Conservation (phyloP, 2,113 vertebrate species). For the Crocuta crocuta region DNA sequence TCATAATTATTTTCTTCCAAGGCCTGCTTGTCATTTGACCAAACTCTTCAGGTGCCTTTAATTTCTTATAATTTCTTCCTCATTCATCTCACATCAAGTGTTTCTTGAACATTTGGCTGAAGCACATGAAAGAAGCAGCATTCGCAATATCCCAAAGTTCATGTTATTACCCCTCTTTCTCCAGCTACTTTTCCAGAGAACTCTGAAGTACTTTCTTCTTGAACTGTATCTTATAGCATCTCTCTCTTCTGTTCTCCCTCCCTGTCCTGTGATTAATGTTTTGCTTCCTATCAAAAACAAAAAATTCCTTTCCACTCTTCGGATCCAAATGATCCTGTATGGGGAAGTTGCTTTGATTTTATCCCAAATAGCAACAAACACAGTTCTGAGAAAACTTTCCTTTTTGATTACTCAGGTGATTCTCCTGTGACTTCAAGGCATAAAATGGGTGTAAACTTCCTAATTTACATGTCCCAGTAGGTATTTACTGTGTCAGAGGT, state of each 20-base stretch:
- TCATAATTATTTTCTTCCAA: conserved; percentile 64
- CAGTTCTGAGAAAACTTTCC: neutral
- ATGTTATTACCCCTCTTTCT: neutral
- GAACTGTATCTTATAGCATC: neutral
- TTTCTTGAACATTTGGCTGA: neutral
- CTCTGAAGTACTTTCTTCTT: neutral
- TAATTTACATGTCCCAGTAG: neutral
- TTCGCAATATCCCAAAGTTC: neutral
- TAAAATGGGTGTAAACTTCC: neutral
- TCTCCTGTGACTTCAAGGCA: conserved; percentile 15
- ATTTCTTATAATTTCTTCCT: conserved; percentile 54
- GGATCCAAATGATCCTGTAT: neutral
- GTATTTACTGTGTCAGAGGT: neutral
- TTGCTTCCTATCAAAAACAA: neutral
- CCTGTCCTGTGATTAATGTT: neutral
- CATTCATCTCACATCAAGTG: neutral
- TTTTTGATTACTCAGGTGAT: neutral
- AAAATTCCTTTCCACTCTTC: neutral
- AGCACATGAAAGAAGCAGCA: neutral
- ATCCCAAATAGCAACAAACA: neutral
- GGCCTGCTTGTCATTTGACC: conserved; percentile 70
- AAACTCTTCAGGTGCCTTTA: conserved; percentile 53
- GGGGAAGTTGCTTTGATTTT: neutral
- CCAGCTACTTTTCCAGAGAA: neutral
- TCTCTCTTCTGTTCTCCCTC: neutral